phyloP scores from a whole-genome alignment of 2,888 invertebrate genomes.

The Brachynemurus nebulosus region DNA sequence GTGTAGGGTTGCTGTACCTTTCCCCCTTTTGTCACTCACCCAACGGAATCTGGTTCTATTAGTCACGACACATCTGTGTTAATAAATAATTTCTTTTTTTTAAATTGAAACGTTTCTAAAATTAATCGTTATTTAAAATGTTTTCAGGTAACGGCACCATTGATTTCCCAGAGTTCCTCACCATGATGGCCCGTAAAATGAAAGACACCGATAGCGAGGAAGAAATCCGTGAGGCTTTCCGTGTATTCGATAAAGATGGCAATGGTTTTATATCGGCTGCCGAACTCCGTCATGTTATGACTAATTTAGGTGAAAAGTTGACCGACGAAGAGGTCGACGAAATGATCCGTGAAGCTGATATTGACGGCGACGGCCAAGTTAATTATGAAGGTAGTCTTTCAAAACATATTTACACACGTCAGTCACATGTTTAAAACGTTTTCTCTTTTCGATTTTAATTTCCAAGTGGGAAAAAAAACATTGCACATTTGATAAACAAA shows the following conservation, averaged over 20 bases:
- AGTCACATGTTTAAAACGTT: too few species aligned
- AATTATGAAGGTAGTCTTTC: conserved; percentile 95
- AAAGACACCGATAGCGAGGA: conserved; percentile 99
- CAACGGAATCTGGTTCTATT: too few species aligned
- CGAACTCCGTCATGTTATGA: conserved; percentile 98
- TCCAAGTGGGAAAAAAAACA: too few species aligned
- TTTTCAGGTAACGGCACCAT: conserved; percentile 93
- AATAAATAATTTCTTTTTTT: not conserved
- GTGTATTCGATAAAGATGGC: conserved; percentile 98
- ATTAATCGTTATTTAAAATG: conserved; percentile 1
- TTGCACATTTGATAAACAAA: too few species aligned
- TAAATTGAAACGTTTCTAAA: not conserved
- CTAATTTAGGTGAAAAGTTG: conserved; percentile 97
- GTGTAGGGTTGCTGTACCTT: too few species aligned
- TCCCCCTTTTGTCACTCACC: too few species aligned
- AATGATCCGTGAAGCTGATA: conserved; percentile 98
- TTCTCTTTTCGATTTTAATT: too few species aligned
- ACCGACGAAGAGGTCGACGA: conserved; percentile 99
- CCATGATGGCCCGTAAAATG: conserved; percentile 99
- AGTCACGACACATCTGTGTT: too few species aligned
- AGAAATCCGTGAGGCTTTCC: conserved; percentile 97
- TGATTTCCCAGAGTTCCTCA: conserved; percentile 99
- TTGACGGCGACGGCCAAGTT: conserved; percentile 98
- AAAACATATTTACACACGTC: too few species aligned
- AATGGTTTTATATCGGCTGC: conserved; percentile 98